Base-by-base conservation (phyloP, 2,113 vertebrate species). In the Hyla sarda region DNA sequence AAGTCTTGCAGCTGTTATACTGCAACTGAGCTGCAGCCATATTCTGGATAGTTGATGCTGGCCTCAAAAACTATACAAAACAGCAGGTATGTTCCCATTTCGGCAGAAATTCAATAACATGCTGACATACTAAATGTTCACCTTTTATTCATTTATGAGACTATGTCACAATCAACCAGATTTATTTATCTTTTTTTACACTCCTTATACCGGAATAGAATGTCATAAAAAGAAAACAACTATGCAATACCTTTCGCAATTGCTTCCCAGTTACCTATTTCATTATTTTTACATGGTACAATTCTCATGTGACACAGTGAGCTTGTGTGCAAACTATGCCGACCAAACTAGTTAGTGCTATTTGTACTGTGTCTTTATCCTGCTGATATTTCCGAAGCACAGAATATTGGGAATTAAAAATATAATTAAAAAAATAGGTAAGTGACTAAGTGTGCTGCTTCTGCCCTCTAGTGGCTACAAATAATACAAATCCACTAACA, bases 381-480 rank as follows among this genome's bases (percentile, higher is more conserved):
- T n/a, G 25, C 23, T 28, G 76, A n/a, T 45, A 48, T 17, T 69
- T 37, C 74, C 34, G 28, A 69, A 56, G 13, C 25, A 54, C 50
- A 69, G 32, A 52, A 34, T 56, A 48, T 12, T 23, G 30, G 62
- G 21, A 10, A 69, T 41, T 80, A 71, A 80, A 37, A 71, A 28
- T 41, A 71, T 58, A 80, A 72, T 45, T 3, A 17, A 16, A 5
- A n/a, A n/a, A n/a, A n/a, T n/a, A n/a, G n/a, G n/a, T n/a, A 54
- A 17, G 48, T 58, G 16, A 58, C 73, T 67, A 41, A 13, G 30
- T 81, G 77, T 71, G 17, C 54, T 86, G 25, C 76, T 86, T 73
- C 9, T 86, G 84, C 76, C 84, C 81, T 86, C 84, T 86, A 81
- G 76, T 80, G 84, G 65, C 69, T 30, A 41, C 3, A 72, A 73